Conservation (phyloP, 2,888 invertebrate genomes). For the Odontothrips loti region DNA sequence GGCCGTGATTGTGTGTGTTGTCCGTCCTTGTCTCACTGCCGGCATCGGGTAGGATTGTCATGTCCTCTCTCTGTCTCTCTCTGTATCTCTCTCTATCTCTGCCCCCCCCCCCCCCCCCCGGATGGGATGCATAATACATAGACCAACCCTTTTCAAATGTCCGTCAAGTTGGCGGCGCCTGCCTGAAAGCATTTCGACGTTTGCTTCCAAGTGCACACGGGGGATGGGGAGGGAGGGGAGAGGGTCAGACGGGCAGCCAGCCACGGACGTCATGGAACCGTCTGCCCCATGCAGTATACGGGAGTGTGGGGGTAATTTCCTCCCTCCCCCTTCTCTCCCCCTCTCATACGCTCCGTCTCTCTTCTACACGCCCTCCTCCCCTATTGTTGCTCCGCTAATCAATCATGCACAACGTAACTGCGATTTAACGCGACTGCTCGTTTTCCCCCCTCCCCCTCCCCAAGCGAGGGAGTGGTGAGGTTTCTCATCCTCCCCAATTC, state of each 20-base stretch:
- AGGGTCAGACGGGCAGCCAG: neutral
- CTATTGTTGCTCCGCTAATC: neutral
- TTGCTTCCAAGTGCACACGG: constrained; percentile 1
- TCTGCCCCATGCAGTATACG: neutral
- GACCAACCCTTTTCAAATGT: neutral
- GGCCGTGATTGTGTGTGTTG: no score
- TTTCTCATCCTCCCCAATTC: no score
- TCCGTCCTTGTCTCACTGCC: neutral
- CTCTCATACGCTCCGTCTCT: neutral
- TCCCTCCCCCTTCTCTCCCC: neutral
- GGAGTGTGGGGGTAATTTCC: neutral
- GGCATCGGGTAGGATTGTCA: no score
- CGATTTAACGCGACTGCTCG: neutral
- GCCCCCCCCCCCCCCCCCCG: neutral
- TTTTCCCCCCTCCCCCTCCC: no score
- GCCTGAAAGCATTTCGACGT: constrained; percentile 15
- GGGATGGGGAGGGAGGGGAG: neutral
- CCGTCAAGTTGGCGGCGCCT: constrained; percentile 16
- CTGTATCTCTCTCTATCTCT: neutral
- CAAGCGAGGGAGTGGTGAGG: neutral
- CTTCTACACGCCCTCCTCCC: neutral
- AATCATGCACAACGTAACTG: neutral
- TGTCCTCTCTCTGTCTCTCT: neutral
- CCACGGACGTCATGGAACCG: neutral
- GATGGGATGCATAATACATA: constrained; percentile 12